Conservation (phyloP, 2,888 invertebrate species). For the Drosophila kanekoi region DNA sequence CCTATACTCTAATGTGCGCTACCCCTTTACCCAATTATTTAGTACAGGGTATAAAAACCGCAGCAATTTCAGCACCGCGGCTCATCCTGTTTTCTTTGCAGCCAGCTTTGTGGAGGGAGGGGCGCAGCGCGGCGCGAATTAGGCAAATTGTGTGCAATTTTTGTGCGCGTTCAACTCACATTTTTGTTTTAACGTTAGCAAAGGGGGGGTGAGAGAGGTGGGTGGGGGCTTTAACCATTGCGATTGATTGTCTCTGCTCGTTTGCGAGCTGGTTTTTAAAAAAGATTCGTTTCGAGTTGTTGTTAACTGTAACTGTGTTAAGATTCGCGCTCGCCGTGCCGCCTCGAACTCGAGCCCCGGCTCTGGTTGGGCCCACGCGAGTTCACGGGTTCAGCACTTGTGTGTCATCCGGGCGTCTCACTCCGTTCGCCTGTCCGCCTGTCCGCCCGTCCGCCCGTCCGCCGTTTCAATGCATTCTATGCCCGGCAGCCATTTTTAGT, state of each 20-base stretch:
- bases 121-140: slow-evolving; percentile 60
- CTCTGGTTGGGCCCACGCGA: slow-evolving; percentile 44
- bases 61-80: slow-evolving; percentile 65
- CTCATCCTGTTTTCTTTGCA: slow-evolving; percentile 62
- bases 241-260: slow-evolving; percentile 55
- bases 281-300: slow-evolving; percentile 37
- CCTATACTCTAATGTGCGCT: too few species aligned
- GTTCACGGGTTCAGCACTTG: slow-evolving; percentile 77
- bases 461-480: slow-evolving; percentile 63
- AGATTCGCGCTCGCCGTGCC: slow-evolving; percentile 33
- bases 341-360: slow-evolving; percentile 6
- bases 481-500: slow-evolving; percentile 66
- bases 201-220: neutral
- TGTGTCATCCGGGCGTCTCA: slow-evolving; percentile 67
- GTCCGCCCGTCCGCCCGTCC: slow-evolving; percentile 4
- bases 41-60: slow-evolving; percentile 53
- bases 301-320: slow-evolving; percentile 63
- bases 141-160: slow-evolving; percentile 81
- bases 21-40: neutral
- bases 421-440: slow-evolving; percentile 1
- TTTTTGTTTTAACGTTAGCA: slow-evolving; percentile 18
- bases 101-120: slow-evolving; percentile 9
- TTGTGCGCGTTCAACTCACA: slow-evolving; percentile 34
- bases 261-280: slow-evolving; percentile 31
- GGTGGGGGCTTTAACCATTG: slow-evolving; percentile 16